Base-by-base conservation (phyloP, 2,888 invertebrate genomes). In the Aphidoletes aphidimyza region DNA sequence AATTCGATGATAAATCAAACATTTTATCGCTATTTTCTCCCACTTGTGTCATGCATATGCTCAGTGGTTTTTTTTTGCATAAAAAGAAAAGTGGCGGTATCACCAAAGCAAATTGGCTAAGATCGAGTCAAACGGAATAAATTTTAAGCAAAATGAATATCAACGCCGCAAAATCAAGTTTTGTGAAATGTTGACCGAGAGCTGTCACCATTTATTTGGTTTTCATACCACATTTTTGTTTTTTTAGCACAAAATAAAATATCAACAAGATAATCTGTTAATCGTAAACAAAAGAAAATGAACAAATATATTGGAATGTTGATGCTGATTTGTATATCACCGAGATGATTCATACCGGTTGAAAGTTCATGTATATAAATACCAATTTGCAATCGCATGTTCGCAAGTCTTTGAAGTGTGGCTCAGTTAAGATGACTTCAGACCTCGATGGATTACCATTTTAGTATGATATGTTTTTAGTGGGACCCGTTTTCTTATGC, bases 101-200 rank as follows among this genome's bases (percentile, higher is more conserved):
- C 69, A 69, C 30, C 30, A 69, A 69, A 69, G 69, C 26, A 30
- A 69, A 30, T 69, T n/a, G n/a, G 69, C 30, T 69, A 69, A 69
- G 30, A 69, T 69, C 0, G 30, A 69, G 17, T 69, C 2, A 54
- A 47, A 17, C 17, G 17, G 22, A 54, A 69, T 11, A 69, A 69
- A 69, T 14, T 30, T n/a, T 30, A 69, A 69, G 17, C 30, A 30
- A 69, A 30, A 69, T 14, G 69, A 30, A 69, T 30, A 26, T 69
- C n/a, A n/a, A n/a, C 34, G 69, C 14, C 22, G 2, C 54, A 5
- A 2, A 5, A 3, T n/a, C 9, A 11, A 9, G 22, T 22, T 54
- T 69, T n/a, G 69, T 30, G n/a, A 69, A 69, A 69, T 69, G 30
- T 69, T 69, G 69, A 69, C 30, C 69, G 69, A 69, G 30, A 30